These are phyloP conservation scores for Oceanites oceanicus DNA, from an alignment of 2,113 vertebrate genomes.

Conservation along the genomic window DNA sequence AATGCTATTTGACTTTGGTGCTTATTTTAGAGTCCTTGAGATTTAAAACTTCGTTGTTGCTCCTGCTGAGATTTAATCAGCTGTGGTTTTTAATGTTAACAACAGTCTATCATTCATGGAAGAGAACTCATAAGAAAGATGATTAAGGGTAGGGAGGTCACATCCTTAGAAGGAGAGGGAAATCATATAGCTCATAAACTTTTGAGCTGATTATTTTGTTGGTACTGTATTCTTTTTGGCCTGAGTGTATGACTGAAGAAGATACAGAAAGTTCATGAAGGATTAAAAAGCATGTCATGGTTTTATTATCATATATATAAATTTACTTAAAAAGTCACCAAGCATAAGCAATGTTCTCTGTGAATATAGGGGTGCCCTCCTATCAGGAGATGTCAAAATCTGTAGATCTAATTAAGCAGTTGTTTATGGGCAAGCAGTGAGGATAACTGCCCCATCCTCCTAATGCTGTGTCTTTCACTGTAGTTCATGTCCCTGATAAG, in stretches of 20 bases:
- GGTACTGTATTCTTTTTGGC: not conserved
- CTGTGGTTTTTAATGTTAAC: not conserved
- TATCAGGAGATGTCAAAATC: not conserved
- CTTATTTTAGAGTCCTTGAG: not conserved
- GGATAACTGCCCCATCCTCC: not conserved
- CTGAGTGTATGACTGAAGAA: not conserved
- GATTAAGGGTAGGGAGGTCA: not conserved
- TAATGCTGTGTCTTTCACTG: not conserved
- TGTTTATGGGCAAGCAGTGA: not conserved
- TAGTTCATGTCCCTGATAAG: not conserved
- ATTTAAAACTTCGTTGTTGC: not conserved
- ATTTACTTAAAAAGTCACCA: not conserved
- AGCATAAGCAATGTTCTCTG: not conserved
- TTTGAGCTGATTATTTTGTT: not conserved
- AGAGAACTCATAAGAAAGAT: not conserved
- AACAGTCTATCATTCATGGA: not conserved
- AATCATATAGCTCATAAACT: not conserved
- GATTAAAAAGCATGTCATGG: not conserved
- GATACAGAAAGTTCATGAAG: not conserved
- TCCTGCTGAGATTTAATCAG: slow-evolving; percentile 25
- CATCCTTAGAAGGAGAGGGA: not conserved
- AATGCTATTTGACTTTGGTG: not conserved
- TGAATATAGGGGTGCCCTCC: not conserved
- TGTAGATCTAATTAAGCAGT: not conserved
- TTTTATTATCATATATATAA: not conserved